phyloP scores from a whole-genome alignment of 2,113 vertebrate species.

The Cervus canadensis region DNA sequence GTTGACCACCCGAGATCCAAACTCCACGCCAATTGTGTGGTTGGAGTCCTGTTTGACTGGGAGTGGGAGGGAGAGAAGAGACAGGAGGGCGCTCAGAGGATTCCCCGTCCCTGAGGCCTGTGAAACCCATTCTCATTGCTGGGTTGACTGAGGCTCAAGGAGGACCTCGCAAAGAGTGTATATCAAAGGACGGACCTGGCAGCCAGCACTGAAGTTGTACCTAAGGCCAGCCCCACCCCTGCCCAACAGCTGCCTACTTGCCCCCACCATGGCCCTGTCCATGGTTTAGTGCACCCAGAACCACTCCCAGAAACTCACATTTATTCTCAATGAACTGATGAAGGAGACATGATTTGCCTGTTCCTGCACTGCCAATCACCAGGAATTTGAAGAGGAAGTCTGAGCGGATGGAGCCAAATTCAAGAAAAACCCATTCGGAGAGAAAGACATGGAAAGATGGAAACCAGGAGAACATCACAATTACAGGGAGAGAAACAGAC shows the following conservation, averaged over 20 bases:
- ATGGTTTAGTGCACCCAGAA: background rate
- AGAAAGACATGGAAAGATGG: background rate
- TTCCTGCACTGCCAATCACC: slow-evolving; percentile 94
- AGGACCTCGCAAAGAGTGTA: background rate
- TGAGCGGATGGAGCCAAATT: slow-evolving; percentile 64
- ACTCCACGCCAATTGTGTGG: slow-evolving; percentile 95
- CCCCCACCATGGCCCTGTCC: background rate
- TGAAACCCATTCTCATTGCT: background rate
- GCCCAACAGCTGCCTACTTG: background rate
- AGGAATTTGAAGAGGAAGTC: slow-evolving; percentile 98
- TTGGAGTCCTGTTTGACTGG: slow-evolving; percentile 95
- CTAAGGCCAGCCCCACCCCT: background rate
- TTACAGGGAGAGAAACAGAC: background rate
- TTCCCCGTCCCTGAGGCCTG: background rate
- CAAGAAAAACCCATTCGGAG: background rate
- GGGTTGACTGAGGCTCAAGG: background rate
- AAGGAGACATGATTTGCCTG: slow-evolving; percentile 95
- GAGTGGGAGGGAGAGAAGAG: background rate
- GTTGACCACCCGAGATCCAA: slow-evolving; percentile 93
- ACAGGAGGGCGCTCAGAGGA: background rate
- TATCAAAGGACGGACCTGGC: background rate
- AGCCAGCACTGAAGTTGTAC: background rate
- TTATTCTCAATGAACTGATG: slow-evolving; percentile 97
- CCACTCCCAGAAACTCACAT: slow-evolving; percentile 83
- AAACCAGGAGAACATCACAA: background rate